phyloP scores from a whole-genome alignment of 2,797 vertebrate species.

The Hydrophis major region DNA sequence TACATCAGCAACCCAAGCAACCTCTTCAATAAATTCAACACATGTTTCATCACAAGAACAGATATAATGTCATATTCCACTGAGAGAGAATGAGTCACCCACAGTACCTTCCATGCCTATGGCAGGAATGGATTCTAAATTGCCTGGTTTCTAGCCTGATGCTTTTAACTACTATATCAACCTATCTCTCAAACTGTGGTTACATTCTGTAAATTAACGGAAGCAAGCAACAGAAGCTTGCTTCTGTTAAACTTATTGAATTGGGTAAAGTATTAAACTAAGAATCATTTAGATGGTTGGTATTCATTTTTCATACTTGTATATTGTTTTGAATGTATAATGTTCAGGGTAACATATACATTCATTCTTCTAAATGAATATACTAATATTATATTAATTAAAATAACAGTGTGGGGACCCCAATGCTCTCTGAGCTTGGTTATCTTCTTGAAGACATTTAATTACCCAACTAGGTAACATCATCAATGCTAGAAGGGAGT shows the following conservation, averaged over 20 bases:
- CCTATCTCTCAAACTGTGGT: not conserved
- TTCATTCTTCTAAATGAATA: not conserved
- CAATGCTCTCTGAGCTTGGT: no score
- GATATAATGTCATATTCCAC: rapidly evolving
- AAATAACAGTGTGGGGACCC: not conserved
- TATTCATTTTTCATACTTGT: not conserved
- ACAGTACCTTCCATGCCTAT: not conserved
- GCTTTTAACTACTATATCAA: not conserved
- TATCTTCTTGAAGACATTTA: no score
- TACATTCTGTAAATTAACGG: not conserved
- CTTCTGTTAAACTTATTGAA: not conserved
- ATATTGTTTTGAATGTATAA: not conserved
- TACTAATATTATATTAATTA: not conserved
- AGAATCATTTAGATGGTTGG: not conserved
- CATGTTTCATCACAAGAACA: not conserved
- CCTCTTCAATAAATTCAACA: not conserved
- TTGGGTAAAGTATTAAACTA: not conserved
- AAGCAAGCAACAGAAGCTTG: not conserved
- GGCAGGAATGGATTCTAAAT: not conserved
- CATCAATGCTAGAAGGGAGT: no score
- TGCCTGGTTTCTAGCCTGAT: not conserved
- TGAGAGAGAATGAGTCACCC: not conserved
- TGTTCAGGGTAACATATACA: not conserved
- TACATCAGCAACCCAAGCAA: not conserved
- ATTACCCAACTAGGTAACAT: no score